Base-by-base conservation (phyloP, 2,797 vertebrate genomes). In the Sebastolobus altivelis region DNA sequence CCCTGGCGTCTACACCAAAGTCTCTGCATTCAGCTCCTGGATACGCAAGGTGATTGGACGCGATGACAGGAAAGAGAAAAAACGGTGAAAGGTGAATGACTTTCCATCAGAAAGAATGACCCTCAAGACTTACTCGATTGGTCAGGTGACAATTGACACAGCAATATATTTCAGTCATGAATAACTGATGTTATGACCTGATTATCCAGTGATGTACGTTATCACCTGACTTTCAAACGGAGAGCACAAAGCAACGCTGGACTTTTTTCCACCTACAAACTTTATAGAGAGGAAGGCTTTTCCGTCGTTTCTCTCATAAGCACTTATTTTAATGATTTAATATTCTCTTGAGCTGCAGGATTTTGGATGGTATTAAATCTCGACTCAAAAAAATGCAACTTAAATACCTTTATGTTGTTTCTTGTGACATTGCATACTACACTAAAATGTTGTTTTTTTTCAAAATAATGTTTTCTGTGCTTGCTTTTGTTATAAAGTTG, bases 1-100 rank as follows among this genome's bases (percentile, higher is more conserved):
- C 6, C 98, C 98, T 0, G 98, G 99, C 1, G 99, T 99, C 82
- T 99, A 99, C 87, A 98, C 98, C 65, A 98, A 97, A 95, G 98
- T 99, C 8, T 97, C 98, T 0, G 94, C 96, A 80, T 99, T 99
- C 65, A 90, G 96, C 86, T 94, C 97, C 71, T 99, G 99, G 99
- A 99, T 99, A 94, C 96, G 91, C 81, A 97, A 95, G 66, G 89
- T 97, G 87, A 97, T 96, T 62, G 95, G 95, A 77, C 87, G 94
- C 6, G 60, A 86, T 11, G 83, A 37, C 20, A 55, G 49, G 4
- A 68, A 43, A 60, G 65, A 84, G 58, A 88, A 54, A 55, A 82
- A 2, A 22, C 75, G 12, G 37, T 81, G 62, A 88, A 58, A 49
- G 52, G 37, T 12, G 60, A 69, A 38, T 2, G 8, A 25, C 59